Evolutionary conservation across 2,113 vertebrate species (phyloP), one percentile per base, ranked within the genome.

Genomic region (Crocuta crocuta): DNA sequence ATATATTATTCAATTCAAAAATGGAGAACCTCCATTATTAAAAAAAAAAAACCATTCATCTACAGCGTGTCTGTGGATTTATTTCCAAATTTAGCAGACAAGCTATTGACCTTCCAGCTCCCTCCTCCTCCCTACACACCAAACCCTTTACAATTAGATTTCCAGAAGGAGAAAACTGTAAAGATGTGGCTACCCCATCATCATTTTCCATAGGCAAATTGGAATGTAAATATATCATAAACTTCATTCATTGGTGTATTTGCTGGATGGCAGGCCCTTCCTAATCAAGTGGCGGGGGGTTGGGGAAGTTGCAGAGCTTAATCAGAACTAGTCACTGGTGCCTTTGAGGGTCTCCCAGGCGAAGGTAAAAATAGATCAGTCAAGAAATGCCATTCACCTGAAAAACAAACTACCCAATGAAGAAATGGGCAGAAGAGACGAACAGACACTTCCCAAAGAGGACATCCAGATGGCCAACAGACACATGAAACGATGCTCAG

Each of bases 1-100:
- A 71, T 82, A 55, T 96, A 87, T 95, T 96, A 97, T 39, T 93
- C 87, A 66, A 74, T 96, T 92, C 94, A 80, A 89, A 94, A 89
- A 70, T 35, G 45, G 39, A 85, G 76, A 97, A 80, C 7, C 89
- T 96, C 89, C 88, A 68, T 80, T 84, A 76, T 50, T 55, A 28
- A 55, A 17, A 17, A 86, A 84, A 74, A 53, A 45, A 80, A 55
- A 31, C 48, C n/a, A 85, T 53, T 94, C 66, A 63, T 82, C 79
- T 81, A 23, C 35, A 80, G 58, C 16, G 5, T 28, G 50, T 16
- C 89, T 87, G 15, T 76, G 53, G 91, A 61, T 87, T 91, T 81
- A 85, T 91, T 91, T 90, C 48, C 71, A 89, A 70, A 91, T 89
- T 89, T 70, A 95, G 68, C 68, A 39, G 81, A 92, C 26, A n/a